Evolutionary conservation across 2,888 invertebrate species (phyloP).

Genomic region (Diachrysia chrysitis): DNA sequence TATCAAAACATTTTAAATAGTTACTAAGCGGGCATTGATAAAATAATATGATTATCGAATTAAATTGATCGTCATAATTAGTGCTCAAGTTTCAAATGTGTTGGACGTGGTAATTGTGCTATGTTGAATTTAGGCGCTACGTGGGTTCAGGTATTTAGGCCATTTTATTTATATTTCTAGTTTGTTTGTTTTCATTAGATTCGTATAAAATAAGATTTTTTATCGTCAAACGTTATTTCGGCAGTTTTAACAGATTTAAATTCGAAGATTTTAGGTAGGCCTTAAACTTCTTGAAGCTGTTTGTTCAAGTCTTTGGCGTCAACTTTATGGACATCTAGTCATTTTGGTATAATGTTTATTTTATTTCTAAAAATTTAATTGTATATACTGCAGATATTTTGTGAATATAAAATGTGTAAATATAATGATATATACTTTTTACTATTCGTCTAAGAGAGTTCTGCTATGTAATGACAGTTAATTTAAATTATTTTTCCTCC

Average conservation of each 20-base stretch:
- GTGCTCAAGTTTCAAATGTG: conserved; percentile 38
- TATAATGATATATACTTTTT: no score
- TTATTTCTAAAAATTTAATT: no score
- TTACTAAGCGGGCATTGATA: conserved; percentile 43
- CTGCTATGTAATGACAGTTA: no score
- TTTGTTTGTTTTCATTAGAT: not conserved
- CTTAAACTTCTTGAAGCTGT: not conserved
- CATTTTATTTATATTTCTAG: conserved; percentile 13
- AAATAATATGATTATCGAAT: conserved; percentile 22
- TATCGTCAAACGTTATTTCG: not conserved
- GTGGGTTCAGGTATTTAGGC: conserved; percentile 70
- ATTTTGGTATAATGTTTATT: no score
- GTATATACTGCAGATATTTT: no score
- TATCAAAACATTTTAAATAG: conserved; percentile 42
- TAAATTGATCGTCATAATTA: conserved; percentile 31
- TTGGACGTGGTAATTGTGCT: conserved; percentile 51
- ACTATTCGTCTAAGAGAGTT: no score
- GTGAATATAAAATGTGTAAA: no score
- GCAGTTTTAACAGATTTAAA: no score
- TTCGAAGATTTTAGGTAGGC: not conserved
- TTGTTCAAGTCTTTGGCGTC: not conserved
- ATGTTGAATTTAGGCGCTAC: conserved; percentile 73
- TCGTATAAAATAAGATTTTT: no score
- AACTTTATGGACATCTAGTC: no score
- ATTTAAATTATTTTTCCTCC: no score